phyloP scores from a whole-genome alignment of 2,888 invertebrate species.

The Villa cingulata region DNA sequence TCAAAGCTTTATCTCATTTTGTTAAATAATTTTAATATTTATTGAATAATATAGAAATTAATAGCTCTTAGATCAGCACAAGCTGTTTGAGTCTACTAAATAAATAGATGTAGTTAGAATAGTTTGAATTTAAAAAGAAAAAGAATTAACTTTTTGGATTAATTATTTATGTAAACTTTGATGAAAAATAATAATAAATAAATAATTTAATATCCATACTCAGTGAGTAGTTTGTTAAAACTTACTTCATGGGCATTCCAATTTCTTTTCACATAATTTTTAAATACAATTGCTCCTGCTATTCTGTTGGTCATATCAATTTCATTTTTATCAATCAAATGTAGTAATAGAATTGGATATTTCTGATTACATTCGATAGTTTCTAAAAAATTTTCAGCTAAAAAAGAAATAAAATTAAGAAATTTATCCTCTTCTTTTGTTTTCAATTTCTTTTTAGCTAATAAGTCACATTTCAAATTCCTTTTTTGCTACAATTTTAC shows the following conservation, averaged over 20 bases:
- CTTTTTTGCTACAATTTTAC: neutral
- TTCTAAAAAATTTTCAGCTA: slow-evolving; percentile 85
- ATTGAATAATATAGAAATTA: too few relatives aligned
- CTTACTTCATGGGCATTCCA: slow-evolving; percentile 67
- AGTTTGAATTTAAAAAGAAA: too few relatives aligned
- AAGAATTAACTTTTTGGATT: too few relatives aligned
- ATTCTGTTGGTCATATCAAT: slow-evolving; percentile 70
- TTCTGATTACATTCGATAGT: slow-evolving; percentile 82
- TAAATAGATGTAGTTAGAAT: too few relatives aligned
- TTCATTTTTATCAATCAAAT: slow-evolving; percentile 71
- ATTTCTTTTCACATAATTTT: slow-evolving; percentile 92
- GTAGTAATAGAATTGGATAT: slow-evolving; percentile 73
- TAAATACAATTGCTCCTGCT: slow-evolving; percentile 87
- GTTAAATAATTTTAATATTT: too few relatives aligned
- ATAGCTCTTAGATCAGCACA: too few relatives aligned
- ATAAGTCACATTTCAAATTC: neutral
- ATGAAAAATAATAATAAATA: too few relatives aligned
- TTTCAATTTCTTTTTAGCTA: neutral
- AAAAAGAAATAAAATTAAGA: neutral
- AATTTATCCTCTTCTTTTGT: neutral
- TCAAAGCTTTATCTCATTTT: too few relatives aligned
- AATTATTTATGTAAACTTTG: too few relatives aligned
- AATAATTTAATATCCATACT: too few relatives aligned
- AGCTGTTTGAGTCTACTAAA: too few relatives aligned
- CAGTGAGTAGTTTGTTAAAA: too few relatives aligned